Evolutionary conservation across 2,797 vertebrate genomes (phyloP).

Genomic region (Anableps anableps): DNA sequence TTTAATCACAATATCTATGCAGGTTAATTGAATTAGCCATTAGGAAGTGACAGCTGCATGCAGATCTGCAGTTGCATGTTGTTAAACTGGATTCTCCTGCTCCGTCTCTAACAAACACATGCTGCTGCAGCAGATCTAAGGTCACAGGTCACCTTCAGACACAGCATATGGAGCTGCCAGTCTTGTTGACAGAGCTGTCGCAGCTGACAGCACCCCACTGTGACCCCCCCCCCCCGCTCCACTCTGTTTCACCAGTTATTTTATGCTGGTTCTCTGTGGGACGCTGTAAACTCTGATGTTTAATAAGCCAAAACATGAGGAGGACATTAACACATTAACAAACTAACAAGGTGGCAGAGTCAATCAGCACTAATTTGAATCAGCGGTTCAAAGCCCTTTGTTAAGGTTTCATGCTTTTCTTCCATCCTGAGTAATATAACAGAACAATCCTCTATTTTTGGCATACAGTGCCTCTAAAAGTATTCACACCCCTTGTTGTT

Average conservation of each 20-base stretch:
- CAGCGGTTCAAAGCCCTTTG: neutral
- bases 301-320: neutral
- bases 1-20: neutral
- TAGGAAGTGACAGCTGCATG: neutral
- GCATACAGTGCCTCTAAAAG: neutral
- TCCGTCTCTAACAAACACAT: conserved; percentile 21
- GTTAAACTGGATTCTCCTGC: conserved; percentile 22
- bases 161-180: conserved; percentile 69
- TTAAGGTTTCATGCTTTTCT: neutral
- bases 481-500: neutral
- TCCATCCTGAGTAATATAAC: neutral
- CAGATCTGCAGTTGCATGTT: neutral
- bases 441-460: neutral
- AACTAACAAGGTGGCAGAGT: neutral
- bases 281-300: neutral
- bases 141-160: conserved; percentile 63
- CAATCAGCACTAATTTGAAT: neutral
- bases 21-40: neutral
- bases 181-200: conserved; percentile 51
- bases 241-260: neutral
- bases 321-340: neutral
- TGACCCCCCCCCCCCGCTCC: neutral
- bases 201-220: conserved; percentile 43
- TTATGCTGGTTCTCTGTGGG: neutral
- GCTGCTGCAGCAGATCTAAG: conserved; percentile 51